Conservation (phyloP, 2,888 invertebrate genomes). For the Heteromyza rotundicornis region DNA sequence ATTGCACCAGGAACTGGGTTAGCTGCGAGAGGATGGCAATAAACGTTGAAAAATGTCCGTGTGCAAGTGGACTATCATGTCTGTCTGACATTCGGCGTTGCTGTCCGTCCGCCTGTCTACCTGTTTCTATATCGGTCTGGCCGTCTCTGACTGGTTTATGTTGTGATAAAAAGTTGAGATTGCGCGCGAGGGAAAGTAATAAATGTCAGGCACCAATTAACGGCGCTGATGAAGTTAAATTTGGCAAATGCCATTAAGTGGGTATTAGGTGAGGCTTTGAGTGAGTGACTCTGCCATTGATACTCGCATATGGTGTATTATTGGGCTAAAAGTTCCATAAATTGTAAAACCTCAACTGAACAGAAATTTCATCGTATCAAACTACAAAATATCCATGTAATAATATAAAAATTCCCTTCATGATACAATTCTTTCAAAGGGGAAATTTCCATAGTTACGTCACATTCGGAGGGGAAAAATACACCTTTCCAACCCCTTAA, state of each 20-base stretch:
- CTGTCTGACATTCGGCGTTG: background rate
- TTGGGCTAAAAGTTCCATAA: too few relatives aligned
- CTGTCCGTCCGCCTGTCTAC: background rate
- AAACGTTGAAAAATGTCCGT: background rate
- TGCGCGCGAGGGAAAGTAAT: constrained; percentile 33
- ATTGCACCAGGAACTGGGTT: background rate
- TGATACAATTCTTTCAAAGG: background rate
- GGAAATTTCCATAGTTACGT: constrained; percentile 34
- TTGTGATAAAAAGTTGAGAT: constrained; percentile 23
- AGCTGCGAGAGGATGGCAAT: background rate
- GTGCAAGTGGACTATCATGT: background rate
- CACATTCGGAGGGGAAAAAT: constrained; percentile 33
- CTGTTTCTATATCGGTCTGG: constrained; percentile 10
- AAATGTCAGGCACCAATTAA: constrained; percentile 45
- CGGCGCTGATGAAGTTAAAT: constrained; percentile 22
- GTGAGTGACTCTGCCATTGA: too few relatives aligned
- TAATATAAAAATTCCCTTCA: background rate
- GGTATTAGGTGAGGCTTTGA: too few relatives aligned
- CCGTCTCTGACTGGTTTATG: constrained; percentile 28
- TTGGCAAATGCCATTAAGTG: too few relatives aligned
- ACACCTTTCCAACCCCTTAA: constrained; percentile 1
- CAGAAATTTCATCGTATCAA: too few relatives aligned
- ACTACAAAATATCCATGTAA: too few relatives aligned
- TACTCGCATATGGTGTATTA: too few relatives aligned
- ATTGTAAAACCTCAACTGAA: too few relatives aligned